phyloP scores from a whole-genome alignment of 2,888 invertebrate species.

The Gasteruption jaculator region DNA sequence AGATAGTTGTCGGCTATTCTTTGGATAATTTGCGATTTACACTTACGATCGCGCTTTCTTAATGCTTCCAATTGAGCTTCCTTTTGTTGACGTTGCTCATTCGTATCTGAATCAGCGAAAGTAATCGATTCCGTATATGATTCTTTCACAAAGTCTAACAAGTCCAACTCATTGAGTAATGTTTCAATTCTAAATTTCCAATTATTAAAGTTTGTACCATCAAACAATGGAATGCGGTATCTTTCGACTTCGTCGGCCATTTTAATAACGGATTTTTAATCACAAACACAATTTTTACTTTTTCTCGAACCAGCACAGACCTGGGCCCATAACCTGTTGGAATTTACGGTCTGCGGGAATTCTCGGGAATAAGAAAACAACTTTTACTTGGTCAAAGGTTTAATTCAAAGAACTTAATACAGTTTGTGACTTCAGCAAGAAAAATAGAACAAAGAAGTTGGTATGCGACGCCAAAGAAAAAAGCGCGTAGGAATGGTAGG shows the following conservation, averaged over 20 bases:
- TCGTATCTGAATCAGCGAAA: neutral
- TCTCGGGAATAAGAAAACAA: too few relatives aligned
- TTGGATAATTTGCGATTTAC: constrained; percentile 28
- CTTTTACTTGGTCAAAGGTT: neutral
- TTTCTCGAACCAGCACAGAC: too few relatives aligned
- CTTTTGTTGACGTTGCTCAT: neutral
- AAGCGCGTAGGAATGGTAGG: too few relatives aligned
- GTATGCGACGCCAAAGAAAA: too few relatives aligned
- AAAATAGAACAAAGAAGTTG: too few relatives aligned
- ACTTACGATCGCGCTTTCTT: constrained; percentile 20
- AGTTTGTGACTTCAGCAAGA: neutral
- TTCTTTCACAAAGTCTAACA: constrained; percentile 16
- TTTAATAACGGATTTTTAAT: too few relatives aligned
- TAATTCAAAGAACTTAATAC: neutral
- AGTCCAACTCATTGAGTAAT: constrained; percentile 19
- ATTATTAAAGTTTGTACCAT: constrained; percentile 27
- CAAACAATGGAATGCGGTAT: constrained; percentile 17
- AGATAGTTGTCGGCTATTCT: constrained; percentile 30
- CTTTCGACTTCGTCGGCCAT: constrained; percentile 5
- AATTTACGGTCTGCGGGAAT: too few relatives aligned
- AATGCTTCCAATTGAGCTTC: constrained; percentile 8
- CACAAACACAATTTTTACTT: too few relatives aligned
- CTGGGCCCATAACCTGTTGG: too few relatives aligned
- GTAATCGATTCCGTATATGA: too few relatives aligned
- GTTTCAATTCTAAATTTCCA: constrained; percentile 29